Conservation (phyloP, 2,888 invertebrate genomes). For the Osmoderma eremita region DNA sequence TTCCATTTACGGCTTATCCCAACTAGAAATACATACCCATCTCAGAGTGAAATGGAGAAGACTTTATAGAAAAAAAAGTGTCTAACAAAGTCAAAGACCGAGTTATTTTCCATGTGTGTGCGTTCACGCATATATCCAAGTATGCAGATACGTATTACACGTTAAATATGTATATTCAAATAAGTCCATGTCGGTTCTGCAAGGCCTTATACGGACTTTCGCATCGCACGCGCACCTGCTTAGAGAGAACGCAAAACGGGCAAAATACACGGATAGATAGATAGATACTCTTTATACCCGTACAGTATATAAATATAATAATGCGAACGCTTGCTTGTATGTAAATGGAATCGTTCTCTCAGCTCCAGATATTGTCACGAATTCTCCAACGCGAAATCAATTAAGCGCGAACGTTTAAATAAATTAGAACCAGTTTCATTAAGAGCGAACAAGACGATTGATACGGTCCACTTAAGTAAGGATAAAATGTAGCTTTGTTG, state of each 20-base stretch:
- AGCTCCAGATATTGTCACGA: slow-evolving; percentile 11
- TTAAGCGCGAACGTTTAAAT: slow-evolving; percentile 4
- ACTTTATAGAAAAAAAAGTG: slow-evolving; percentile 1
- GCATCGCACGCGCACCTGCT: slow-evolving; percentile 16
- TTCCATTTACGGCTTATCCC: slow-evolving; percentile 13
- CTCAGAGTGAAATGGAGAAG: neutral
- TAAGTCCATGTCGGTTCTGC: slow-evolving; percentile 23
- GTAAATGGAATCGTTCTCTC: slow-evolving; percentile 9
- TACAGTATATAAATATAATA: slow-evolving; percentile 17
- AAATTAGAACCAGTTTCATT: slow-evolving; percentile 22
- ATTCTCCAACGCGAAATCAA: slow-evolving; percentile 11
- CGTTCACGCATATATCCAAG: neutral
- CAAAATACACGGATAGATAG: neutral
- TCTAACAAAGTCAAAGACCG: too few species aligned
- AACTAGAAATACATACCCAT: slow-evolving; percentile 15
- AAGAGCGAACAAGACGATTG: too few species aligned
- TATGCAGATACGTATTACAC: slow-evolving; percentile 7
- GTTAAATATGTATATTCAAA: slow-evolving; percentile 12
- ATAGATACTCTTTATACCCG: too few species aligned
- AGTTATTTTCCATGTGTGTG: too few species aligned
- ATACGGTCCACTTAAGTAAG: too few species aligned
- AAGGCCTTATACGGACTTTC: slow-evolving; percentile 20
- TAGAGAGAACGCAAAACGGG: slow-evolving; percentile 2
- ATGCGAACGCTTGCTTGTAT: neutral
- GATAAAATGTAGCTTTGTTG: too few species aligned